Evolutionary conservation across 2,888 invertebrate species (phyloP).

Genomic region (Sphaerophoria taeniata): DNA sequence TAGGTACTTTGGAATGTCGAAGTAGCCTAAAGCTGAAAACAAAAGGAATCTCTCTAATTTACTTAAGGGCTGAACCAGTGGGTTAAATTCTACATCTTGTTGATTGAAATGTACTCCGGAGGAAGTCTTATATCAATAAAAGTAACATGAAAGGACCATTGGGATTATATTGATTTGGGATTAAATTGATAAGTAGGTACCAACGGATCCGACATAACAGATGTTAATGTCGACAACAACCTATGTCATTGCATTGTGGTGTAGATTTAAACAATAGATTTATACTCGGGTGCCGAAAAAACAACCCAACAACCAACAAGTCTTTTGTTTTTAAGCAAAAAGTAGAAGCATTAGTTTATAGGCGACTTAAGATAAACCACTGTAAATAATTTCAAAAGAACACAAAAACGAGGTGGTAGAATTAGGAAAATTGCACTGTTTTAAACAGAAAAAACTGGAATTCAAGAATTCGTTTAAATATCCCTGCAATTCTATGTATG

Average conservation of each 20-base stretch:
- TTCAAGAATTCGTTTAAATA: too few relatives aligned
- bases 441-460: too few relatives aligned
- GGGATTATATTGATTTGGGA: slow-evolving; percentile 63
- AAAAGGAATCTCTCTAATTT: slow-evolving; percentile 49
- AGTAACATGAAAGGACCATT: slow-evolving; percentile 28
- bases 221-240: slow-evolving; percentile 33
- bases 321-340: too few relatives aligned
- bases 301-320: background rate
- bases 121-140: slow-evolving; percentile 39
- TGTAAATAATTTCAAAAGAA: too few relatives aligned
- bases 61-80: slow-evolving; percentile 21
- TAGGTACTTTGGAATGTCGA: slow-evolving; percentile 11
- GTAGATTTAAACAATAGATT: background rate
- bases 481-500: too few relatives aligned
- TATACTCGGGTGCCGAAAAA: background rate
- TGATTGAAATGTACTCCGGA: slow-evolving; percentile 36
- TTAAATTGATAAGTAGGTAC: slow-evolving; percentile 46
- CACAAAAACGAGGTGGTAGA: too few relatives aligned
- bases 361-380: too few relatives aligned
- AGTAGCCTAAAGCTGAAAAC: background rate
- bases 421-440: too few relatives aligned
- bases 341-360: too few relatives aligned
- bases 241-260: slow-evolving; percentile 31
- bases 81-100: slow-evolving; percentile 22
- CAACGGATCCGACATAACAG: slow-evolving; percentile 14